Base-by-base conservation (phyloP, 2,888 invertebrate genomes). In the Drosophila multiciliata region DNA sequence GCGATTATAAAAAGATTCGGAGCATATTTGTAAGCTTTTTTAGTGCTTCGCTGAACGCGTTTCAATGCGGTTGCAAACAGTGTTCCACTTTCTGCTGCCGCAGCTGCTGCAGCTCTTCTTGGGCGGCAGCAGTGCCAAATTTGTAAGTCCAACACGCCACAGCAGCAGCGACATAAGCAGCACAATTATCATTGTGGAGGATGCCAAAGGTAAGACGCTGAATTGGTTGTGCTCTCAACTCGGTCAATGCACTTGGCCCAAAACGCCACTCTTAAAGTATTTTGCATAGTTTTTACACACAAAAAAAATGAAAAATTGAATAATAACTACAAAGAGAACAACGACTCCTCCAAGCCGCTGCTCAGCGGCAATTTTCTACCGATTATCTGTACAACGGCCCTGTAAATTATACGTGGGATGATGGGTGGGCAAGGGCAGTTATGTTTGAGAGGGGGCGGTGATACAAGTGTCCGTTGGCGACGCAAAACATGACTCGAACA, bases 151-250 rank as follows among this genome's bases (percentile, higher is more conserved):
- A 78, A 75, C 87, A 66, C 76, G 83, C 0, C 87, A 87, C 70
- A 84, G 74, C 33, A 23, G 57, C 66, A 36, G 84, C 77, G 83
- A 85, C 65, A 76, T 91, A 45, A 87, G 91, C 72, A 93, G 93
- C 81, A 93, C 93, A 33, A 93, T 93, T 57, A 93, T 93, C 50
- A 91, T 93, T 75, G 93, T 93, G 66, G 93, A 93, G 78, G 93
- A 93, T 92, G 93, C 93, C 20, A 93, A 93, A 92, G 93, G 93
- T 93, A 91, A 80, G 78, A 38, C 52, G 33, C n/a, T 33, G 50
- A 38, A 8, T 33, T 11, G 7, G 33, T 9, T 33, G 40, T 12
- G 17, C 12, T 33, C 42, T 35, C 35, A 75, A 70, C 66, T 75
- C 80, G 90, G 89, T 87, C 90, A 90, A 77, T 80, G 85, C 78